Evolutionary conservation across 2,888 invertebrate genomes (phyloP).

Genomic region (Acleris emargana): DNA sequence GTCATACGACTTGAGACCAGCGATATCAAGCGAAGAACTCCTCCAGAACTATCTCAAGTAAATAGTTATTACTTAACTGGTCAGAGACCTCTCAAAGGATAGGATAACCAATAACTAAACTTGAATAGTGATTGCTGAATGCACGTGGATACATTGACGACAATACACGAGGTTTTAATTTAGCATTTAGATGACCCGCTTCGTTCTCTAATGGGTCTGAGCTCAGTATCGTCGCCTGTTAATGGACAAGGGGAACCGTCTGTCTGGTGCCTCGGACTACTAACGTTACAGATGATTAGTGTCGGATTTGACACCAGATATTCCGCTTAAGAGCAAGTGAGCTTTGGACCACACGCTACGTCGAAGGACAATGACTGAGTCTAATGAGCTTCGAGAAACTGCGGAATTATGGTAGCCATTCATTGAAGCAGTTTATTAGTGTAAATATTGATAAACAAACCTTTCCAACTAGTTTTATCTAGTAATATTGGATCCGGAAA

Average conservation of each 20-base stretch:
- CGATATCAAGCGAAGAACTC: conserved; percentile 46
- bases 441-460: conserved; percentile 31
- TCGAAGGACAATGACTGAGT: conserved; percentile 3
- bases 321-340: conserved; percentile 6
- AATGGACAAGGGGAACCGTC: neutral
- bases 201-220: conserved; percentile 4
- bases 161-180: conserved; percentile 7
- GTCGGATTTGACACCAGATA: conserved; percentile 19
- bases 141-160: conserved; percentile 26
- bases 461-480: conserved; percentile 3
- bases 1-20: conserved; percentile 49
- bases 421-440: conserved; percentile 21
- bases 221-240: neutral
- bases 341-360: conserved; percentile 23
- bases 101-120: conserved; percentile 11
- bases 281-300: conserved; percentile 27
- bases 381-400: conserved; percentile 20
- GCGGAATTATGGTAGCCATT: conserved; percentile 16
- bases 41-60: conserved; percentile 43
- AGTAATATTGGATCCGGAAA: conserved; percentile 8
- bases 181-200: conserved; percentile 1
- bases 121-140: conserved; percentile 23
- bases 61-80: conserved; percentile 44
- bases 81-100: conserved; percentile 41
- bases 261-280: neutral